Evolutionary conservation across 1,140 invertebrate species (phyloP).

Genomic region (Drosophila jambulina): DNA sequence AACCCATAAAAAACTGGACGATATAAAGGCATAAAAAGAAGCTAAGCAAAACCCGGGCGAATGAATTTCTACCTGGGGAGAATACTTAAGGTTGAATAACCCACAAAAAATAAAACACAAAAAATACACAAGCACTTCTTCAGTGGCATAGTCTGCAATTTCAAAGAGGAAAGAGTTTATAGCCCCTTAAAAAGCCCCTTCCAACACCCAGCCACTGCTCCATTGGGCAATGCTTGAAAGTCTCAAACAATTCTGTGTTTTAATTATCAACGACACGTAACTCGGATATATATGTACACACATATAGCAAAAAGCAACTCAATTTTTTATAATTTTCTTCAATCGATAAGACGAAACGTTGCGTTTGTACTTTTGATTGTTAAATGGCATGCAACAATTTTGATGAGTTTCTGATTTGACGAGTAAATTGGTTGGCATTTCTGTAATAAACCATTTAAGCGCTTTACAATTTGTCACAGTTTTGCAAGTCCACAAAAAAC

Average conservation of each 20-base stretch:
- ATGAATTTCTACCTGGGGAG: conserved; percentile 39
- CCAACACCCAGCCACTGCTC: neutral
- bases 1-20: conserved; percentile 42
- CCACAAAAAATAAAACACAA: conserved; percentile 10
- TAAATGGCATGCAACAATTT: conserved; percentile 58
- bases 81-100: conserved; percentile 41
- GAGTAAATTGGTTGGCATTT: conserved; percentile 56
- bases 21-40: conserved; percentile 48
- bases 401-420: conserved; percentile 64
- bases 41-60: conserved; percentile 15
- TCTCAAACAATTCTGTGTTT: conserved; percentile 39
- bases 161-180: neutral
- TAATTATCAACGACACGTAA: conserved; percentile 67
- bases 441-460: conserved; percentile 56
- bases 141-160: conserved; percentile 1
- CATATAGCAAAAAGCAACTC: neutral
- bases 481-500: conserved; percentile 33
- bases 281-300: neutral
- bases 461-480: conserved; percentile 60
- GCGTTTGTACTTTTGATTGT: conserved; percentile 22
- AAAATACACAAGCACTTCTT: neutral
- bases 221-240: neutral
- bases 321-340: conserved; percentile 30
- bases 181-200: conserved; percentile 1
- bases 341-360: conserved; percentile 26